Evolutionary conservation across 2,888 invertebrate genomes (phyloP).

Genomic region (Cremastinae sp.): DNA sequence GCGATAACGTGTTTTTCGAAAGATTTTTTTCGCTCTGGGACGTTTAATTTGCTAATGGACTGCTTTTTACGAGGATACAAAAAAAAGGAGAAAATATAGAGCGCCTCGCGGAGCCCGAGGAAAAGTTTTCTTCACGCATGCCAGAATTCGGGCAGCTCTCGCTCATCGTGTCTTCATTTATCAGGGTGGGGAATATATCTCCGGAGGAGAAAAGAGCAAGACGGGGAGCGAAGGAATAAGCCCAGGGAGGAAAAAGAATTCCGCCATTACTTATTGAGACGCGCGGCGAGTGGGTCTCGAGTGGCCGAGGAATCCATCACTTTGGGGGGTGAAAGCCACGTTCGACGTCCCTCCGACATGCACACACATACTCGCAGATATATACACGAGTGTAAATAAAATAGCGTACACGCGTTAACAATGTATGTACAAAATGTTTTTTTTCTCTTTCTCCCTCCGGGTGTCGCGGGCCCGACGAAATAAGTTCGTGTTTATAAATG

Average conservation of each 20-base stretch:
- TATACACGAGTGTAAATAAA: not conserved
- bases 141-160: constrained; percentile 19
- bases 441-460: constrained; percentile 53
- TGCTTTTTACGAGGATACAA: not conserved
- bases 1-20: not conserved
- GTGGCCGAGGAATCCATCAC: constrained; percentile 66
- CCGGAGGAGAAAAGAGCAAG: not conserved
- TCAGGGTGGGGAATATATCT: constrained; percentile 1
- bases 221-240: constrained; percentile 19
- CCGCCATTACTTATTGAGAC: constrained; percentile 65
- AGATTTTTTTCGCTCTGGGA: not conserved
- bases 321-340: constrained; percentile 59
- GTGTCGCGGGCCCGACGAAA: constrained; percentile 69
- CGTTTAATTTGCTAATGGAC: not conserved
- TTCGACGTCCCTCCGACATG: constrained; percentile 54
- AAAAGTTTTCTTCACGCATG: not conserved
- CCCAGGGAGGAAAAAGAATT: constrained; percentile 41
- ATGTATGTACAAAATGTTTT: constrained; percentile 3
- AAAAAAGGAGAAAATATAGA: not conserved
- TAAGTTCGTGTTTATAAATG: not conserved
- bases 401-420: constrained; percentile 3
- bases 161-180: constrained; percentile 19
- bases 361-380: too few species aligned
- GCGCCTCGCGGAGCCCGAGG: not conserved
- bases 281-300: constrained; percentile 43